These are phyloP conservation scores for Acromyrmex charruanus DNA, from an alignment of 1,140 invertebrate genomes.

Conservation along the genomic window DNA sequence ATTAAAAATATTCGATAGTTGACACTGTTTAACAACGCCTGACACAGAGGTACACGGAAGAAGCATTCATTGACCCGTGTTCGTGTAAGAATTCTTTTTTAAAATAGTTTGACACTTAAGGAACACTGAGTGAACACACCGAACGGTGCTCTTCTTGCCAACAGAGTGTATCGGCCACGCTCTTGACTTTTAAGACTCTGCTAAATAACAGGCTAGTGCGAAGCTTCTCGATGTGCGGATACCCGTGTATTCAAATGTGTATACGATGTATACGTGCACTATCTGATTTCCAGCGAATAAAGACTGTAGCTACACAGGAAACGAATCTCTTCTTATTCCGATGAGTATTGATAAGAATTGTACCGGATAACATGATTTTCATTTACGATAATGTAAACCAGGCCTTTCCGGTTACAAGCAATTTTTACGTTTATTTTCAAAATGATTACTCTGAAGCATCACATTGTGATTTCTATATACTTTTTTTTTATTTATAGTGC, in stretches of 20 bases:
- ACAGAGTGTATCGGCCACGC: slow-evolving; percentile 79
- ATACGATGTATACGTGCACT: slow-evolving; percentile 27
- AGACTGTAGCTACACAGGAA: slow-evolving; percentile 39
- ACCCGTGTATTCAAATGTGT: slow-evolving; percentile 54
- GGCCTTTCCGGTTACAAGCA: background rate
- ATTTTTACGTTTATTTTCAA: background rate
- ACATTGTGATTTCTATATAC: background rate
- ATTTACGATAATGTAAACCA: background rate
- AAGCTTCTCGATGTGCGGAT: slow-evolving; percentile 57
- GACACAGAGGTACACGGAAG: slow-evolving; percentile 19
- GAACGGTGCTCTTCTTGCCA: slow-evolving; percentile 76
- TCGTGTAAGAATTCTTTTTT: slow-evolving; percentile 39
- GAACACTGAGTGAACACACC: slow-evolving; percentile 49
- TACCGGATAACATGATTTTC: background rate
- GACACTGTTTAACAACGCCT: background rate
- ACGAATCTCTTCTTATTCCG: slow-evolving; percentile 31
- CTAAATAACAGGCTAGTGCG: slow-evolving; percentile 66
- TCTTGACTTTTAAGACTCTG: slow-evolving; percentile 76
- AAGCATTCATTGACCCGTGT: slow-evolving; percentile 36
- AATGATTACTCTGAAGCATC: background rate
- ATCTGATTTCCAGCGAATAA: slow-evolving; percentile 50
- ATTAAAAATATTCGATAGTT: background rate
- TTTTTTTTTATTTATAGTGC: background rate
- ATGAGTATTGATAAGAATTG: slow-evolving; percentile 40
- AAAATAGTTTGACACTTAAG: slow-evolving; percentile 66